Evolutionary conservation across 2,888 invertebrate species (phyloP), one percentile per base, ranked within the genome.

Genomic region (Nudaria mundana): DNA sequence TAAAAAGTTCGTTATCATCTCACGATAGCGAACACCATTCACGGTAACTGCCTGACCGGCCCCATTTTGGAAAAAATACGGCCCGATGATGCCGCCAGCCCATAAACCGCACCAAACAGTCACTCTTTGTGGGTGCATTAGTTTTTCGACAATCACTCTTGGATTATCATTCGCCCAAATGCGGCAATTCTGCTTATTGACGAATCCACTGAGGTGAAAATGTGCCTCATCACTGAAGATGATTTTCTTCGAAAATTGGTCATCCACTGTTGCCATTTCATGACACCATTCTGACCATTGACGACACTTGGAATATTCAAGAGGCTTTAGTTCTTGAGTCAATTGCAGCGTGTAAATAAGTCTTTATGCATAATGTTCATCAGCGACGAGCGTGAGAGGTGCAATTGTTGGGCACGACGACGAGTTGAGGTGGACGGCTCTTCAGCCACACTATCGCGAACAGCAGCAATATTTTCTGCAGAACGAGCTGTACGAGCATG

Each of bases 61-160:
- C 8, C 12, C 28, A 67, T 44, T 56, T 66, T 28, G 5, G 12
- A 26, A 26, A 12, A 34, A 26, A 26, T 16, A 34, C 25, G 71
- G 74, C 10, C 66, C 67, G 38, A 76, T 73, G 40, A 75, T 46
- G 31, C 68, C 69, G 22, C 62, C 65, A 46, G 55, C 50, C 61
- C 62, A 71, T 46, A 77, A 69, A 45, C 63, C 70, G 53, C 75
- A 63, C 64, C 75, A 78, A 66, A 73, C 71, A 51, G 69, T 72
- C 20, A 62, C 52, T 62, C 56, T 61, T 64, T 61, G 43, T 39
- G 71, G 66, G 64, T 72, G 63, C 50, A 75, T 29, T 33, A 35
- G 29, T 29, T 42, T 33, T 29, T 57, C 26, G 26, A 48, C 35
- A 40, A 36, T 30, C 11, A 25, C 43, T 37, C n/a, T 39, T 22